phyloP scores from a whole-genome alignment of 1,140 invertebrate genomes.

The Antheraea mylitta region DNA sequence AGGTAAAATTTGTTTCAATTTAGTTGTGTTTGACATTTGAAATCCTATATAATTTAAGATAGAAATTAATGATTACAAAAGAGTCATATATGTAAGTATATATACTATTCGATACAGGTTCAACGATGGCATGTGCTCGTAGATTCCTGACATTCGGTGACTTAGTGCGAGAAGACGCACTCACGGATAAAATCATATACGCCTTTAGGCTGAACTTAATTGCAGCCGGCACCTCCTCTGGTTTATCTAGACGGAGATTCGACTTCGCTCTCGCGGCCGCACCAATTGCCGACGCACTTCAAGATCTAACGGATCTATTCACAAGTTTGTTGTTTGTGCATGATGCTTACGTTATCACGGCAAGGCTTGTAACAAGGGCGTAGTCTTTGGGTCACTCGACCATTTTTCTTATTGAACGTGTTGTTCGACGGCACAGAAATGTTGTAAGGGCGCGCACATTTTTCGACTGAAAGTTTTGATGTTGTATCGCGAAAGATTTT shows the following conservation, averaged over 20 bases:
- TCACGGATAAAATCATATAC: constrained; percentile 32
- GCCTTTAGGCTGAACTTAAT: constrained; percentile 2
- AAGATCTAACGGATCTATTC: neutral
- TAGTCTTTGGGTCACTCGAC: constrained; percentile 1
- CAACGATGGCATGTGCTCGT: constrained; percentile 76
- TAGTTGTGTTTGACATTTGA: too few species aligned
- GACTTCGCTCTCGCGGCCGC: neutral
- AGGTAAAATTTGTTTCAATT: too few species aligned
- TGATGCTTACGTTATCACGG: neutral
- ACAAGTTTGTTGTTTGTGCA: neutral
- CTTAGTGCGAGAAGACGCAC: constrained; percentile 45
- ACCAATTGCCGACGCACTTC: neutral
- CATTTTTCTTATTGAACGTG: neutral
- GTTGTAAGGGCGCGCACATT: constrained; percentile 1
- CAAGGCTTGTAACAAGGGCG: neutral
- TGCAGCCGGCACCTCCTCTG: neutral
- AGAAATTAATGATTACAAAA: too few species aligned
- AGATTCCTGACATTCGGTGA: constrained; percentile 71
- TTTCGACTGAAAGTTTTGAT: constrained; percentile 13
- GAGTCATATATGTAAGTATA: too few species aligned
- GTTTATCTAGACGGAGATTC: neutral
- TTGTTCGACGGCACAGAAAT: constrained; percentile 3
- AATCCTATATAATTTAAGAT: too few species aligned
- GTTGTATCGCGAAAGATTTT: constrained; percentile 13
- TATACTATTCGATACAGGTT: constrained; percentile 35